phyloP scores from a whole-genome alignment of 92 coral and sea anemone genomes.

The Blastomussa wellsi region DNA sequence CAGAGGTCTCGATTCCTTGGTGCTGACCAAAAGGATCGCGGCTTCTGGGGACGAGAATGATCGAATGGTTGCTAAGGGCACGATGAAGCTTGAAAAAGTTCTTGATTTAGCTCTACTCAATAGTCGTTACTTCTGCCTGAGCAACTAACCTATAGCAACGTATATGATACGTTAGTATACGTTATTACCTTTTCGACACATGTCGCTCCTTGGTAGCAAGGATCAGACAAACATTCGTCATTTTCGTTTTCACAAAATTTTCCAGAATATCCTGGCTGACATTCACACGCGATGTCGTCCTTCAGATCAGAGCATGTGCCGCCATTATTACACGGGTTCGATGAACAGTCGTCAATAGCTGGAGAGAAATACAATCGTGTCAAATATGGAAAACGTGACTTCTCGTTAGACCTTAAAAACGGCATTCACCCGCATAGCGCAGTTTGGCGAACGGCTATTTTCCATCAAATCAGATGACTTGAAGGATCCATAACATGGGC shows the following conservation, averaged over 20 bases:
- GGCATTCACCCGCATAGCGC: not conserved
- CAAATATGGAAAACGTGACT: too few relatives aligned
- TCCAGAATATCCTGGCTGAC: constrained; percentile 83
- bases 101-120: too few relatives aligned
- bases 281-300: constrained; percentile 78
- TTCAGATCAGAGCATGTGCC: constrained; percentile 78
- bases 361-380: not conserved
- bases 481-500: not conserved
- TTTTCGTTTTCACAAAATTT: constrained; percentile 79
- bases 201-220: constrained; percentile 91
- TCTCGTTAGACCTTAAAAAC: not conserved
- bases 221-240: constrained; percentile 93
- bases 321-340: constrained; percentile 92
- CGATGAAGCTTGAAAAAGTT: too few relatives aligned
- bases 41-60: too few relatives aligned
- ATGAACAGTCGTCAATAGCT: constrained; percentile 89
- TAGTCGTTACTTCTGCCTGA: too few relatives aligned
- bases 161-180: not conserved
- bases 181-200: constrained; percentile 87
- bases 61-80: too few relatives aligned
- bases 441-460: not conserved
- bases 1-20: too few relatives aligned
- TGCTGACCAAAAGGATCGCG: too few relatives aligned
- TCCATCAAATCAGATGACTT: not conserved
- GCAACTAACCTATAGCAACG: too few relatives aligned